Percentiles rank a stretch among this genome's conserved stretches.
These are phyloP conservation scores for Tragulus kanchil DNA, from an alignment of 2,113 vertebrate species.

Conservation along the genomic window DNA sequence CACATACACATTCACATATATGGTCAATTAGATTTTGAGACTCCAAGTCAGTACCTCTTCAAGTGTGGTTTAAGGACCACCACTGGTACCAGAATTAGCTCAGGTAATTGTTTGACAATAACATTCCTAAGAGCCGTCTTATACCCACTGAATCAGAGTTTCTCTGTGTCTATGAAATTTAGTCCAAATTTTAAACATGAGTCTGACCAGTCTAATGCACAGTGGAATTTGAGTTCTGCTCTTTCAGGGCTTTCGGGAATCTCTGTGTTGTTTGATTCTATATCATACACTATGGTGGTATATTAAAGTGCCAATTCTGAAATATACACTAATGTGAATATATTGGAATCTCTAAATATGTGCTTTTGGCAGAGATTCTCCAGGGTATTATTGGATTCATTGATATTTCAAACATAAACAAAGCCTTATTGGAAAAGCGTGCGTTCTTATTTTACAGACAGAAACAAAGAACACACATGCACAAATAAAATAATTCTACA, in stretches of 20 bases:
- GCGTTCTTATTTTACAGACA: not conserved
- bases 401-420: not conserved
- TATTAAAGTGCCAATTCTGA: not conserved
- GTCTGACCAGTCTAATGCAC: not conserved
- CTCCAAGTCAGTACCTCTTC: not conserved
- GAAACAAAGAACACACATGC: not conserved
- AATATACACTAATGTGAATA: not conserved
- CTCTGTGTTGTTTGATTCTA: not conserved
- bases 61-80: not conserved
- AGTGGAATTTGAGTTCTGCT: not conserved
- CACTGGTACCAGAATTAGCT: not conserved
- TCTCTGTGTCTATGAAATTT: not conserved
- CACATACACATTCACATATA: not conserved
- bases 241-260: not conserved
- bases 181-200: conserved; percentile 30
- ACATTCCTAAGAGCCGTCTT: not conserved
- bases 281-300: not conserved
- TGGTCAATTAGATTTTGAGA: not conserved
- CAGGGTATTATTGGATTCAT: not conserved
- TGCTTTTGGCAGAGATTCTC: not conserved
- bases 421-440: not conserved
- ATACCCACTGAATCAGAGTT: not conserved
- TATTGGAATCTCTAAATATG: not conserved
- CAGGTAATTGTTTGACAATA: not conserved
- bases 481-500: not conserved